Base-by-base conservation (phyloP, 2,113 vertebrate species). In the Otis tarda region DNA sequence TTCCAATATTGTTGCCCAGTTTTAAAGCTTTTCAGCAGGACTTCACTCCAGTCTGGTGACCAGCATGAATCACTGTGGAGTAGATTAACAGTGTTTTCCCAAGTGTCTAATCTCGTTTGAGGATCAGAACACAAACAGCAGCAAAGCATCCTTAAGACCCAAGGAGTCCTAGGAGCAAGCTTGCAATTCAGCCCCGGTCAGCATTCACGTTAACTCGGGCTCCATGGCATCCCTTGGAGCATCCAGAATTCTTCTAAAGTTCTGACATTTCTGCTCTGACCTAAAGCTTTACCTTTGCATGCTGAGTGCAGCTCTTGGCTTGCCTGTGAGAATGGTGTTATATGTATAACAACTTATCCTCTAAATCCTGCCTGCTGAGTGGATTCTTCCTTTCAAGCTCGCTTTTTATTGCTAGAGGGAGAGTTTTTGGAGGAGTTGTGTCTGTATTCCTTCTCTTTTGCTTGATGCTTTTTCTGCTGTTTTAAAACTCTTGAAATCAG, bases 1-100 rank as follows among this genome's bases (percentile, higher is more conserved):
- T 88, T 90, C 83, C 55, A 56, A 49, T 81, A 77, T 84, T 76
- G 83, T 94, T 95, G 92, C 95, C 84, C 96, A 53, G 77, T 93
- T 94, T 86, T 89, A 95, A 95, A 79, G 86, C 79, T 87, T 96
- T 98, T 96, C 80, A 94, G 64, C 85, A 96, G 92, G 74, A 93
- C 73, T 52, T 83, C 31, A 11, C 80, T 95, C 53, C 69, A 86
- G 80, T 82, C 87, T 77, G 83, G 86, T 96, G 87, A 81, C 94
- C 94, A 93, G 85, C 1, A 0, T 91, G 95, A 97, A 95, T 96
- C 95, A 92, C 94, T 41, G 59, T 67, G 52, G 83, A 94, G 47
- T 9, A 93, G 94, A 95, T 96, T 91, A 94, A 84, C 61, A 84
- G 56, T 77, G 91, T 96, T 91, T 96, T 97, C 93, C 83, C 93